phyloP scores from a whole-genome alignment of 2,888 invertebrate species.

The Rhorus exstirpatorius region DNA sequence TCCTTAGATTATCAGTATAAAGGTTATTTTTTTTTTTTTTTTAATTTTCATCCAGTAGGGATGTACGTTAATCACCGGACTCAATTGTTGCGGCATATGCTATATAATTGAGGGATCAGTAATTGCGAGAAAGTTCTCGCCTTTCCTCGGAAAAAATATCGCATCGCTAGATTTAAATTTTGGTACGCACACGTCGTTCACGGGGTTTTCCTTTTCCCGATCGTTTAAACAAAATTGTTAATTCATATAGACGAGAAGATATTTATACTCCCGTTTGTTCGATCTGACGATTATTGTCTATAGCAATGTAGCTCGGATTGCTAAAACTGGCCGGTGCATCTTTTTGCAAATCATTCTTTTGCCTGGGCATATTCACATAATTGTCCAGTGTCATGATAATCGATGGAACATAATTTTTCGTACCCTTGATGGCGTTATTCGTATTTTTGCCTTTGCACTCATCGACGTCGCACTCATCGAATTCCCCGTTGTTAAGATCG shows the following conservation, averaged over 20 bases:
- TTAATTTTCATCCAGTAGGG: too few relatives aligned
- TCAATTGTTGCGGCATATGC: neutral
- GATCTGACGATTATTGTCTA: conserved; percentile 72
- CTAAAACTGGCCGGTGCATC: conserved; percentile 81
- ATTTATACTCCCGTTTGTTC: conserved; percentile 38
- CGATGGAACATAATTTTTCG: conserved; percentile 76
- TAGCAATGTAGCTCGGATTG: conserved; percentile 85
- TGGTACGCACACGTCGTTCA: conserved; percentile 26
- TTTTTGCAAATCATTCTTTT: conserved; percentile 84
- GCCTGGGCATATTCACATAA: conserved; percentile 87
- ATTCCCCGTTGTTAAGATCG: conserved; percentile 72
- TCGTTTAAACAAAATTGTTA: conserved; percentile 2
- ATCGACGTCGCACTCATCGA: conserved; percentile 18
- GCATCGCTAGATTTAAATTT: neutral
- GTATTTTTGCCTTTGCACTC: conserved; percentile 16
- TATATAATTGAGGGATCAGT: neutral
- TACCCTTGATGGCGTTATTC: conserved; percentile 48
- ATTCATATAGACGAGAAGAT: neutral
- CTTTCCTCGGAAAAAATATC: neutral
- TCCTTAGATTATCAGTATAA: too few relatives aligned
- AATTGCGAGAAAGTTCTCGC: neutral
- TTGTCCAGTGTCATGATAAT: conserved; percentile 85
- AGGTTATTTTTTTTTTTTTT: too few relatives aligned
- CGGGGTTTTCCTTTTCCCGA: neutral
- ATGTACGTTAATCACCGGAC: too few relatives aligned